phyloP scores from a whole-genome alignment of 1,140 invertebrate species.

The Procambarus clarkii region DNA sequence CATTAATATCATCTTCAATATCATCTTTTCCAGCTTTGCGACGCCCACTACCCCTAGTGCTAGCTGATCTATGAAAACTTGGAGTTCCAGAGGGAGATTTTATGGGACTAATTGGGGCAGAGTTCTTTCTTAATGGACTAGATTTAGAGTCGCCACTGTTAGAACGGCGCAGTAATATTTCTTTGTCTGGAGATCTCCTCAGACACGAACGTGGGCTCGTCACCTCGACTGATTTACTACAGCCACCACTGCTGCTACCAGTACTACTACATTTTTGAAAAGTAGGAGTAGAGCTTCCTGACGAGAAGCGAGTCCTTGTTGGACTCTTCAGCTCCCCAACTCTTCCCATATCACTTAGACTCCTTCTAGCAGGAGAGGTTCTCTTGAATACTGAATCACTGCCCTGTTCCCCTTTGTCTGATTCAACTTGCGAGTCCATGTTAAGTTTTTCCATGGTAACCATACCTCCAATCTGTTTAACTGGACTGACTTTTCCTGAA shows the following conservation, averaged over 20 bases:
- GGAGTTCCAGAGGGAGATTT: conserved; percentile 22
- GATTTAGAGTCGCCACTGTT: conserved; percentile 52
- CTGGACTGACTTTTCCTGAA: conserved; percentile 29
- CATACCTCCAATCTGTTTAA: neutral
- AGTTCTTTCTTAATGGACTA: conserved; percentile 54
- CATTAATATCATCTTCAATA: conserved; percentile 74
- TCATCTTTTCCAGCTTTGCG: conserved; percentile 29
- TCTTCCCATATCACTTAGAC: conserved; percentile 61
- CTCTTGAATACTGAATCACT: conserved; percentile 43
- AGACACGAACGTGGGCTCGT: conserved; percentile 23
- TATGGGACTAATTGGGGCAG: conserved; percentile 37
- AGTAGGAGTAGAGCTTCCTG: conserved; percentile 31
- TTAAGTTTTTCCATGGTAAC: neutral
- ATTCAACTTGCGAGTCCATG: neutral
- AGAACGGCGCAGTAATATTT: conserved; percentile 15
- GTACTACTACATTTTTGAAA: conserved; percentile 43
- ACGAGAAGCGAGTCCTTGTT: conserved; percentile 50
- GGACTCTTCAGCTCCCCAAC: conserved; percentile 48
- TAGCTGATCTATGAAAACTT: conserved; percentile 47
- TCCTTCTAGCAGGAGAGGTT: conserved; percentile 54
- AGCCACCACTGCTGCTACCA: conserved; percentile 26
- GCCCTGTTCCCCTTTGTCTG: conserved; percentile 32
- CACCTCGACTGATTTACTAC: conserved; percentile 11
- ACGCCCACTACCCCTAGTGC: conserved; percentile 29
- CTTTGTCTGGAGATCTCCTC: conserved; percentile 38